Base-by-base conservation (phyloP, 1,140 invertebrate genomes). In the Caerostris darwini region DNA sequence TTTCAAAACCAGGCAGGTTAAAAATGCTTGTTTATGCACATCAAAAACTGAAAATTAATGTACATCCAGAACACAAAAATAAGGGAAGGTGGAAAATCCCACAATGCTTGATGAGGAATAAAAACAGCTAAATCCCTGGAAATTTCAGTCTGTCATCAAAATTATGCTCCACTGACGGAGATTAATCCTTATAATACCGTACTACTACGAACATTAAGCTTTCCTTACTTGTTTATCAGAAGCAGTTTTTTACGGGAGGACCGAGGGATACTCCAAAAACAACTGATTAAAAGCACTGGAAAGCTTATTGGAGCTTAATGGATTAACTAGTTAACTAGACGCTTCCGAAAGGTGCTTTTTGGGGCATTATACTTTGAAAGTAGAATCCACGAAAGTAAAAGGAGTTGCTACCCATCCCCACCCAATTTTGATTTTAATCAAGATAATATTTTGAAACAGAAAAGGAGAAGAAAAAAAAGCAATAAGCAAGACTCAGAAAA, bases 241-340 rank as follows among this genome's bases (percentile, higher is more conserved):
- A 12, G 34, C 34, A 34, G 34, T 77, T 87, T 87, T 87, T 50
- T 53, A 19, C 54, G 12, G 71, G 53, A 34, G 71, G 34, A 77
- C 71, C 34, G 71, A 77, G 19, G 71, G 71, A 77, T 77, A 77
- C 71, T 77, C 34, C 34, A 77, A 77, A 83, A 83, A 83, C 82
- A 87, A 57, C 85, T 87, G 85, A 87, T 87, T 87, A 87, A 61
- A 64, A 61, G 71, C 71, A 77, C 71, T 77, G 71, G 12, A 77
- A 77, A 77, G 71, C 71, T 77, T 77, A 77, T 77, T 77, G 71
- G 71, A 77, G 85, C 85, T 87, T 87, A 87, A 87, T 87, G 85
- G 85, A 87, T 87, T 87, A 61, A 64, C 57, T 59, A 87, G 85
- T 87, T 59, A 87, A 64, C 59, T 87, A 87, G 85, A 85, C 82